A percentile compares a stretch with the other conserved stretches of the same genome.
Evolutionary conservation across 2,797 vertebrate genomes (phyloP).

Genomic region (Danio kyathit): DNA sequence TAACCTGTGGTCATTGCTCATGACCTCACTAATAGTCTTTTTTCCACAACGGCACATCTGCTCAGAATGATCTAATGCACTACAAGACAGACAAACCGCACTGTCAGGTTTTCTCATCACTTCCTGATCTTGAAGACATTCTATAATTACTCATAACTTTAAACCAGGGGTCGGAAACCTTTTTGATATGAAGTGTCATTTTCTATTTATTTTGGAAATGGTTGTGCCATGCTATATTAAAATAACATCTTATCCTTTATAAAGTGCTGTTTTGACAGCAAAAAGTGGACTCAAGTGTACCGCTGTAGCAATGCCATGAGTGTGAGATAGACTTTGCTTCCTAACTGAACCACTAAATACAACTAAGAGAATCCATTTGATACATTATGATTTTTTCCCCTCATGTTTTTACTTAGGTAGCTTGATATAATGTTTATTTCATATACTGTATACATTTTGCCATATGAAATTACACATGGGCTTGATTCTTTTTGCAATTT

Average conservation of each 20-base stretch:
- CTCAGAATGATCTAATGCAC: not conserved
- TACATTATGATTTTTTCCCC: not conserved
- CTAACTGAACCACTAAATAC: not conserved
- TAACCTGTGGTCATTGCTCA: slow-evolving; percentile 14
- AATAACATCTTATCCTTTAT: not conserved
- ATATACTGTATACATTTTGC: not conserved
- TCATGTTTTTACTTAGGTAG: not conserved
- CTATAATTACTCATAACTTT: not conserved
- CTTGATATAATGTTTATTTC: not conserved
- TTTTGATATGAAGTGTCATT: slow-evolving; percentile 26
- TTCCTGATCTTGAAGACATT: not conserved
- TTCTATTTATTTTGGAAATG: slow-evolving; percentile 16
- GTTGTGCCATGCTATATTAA: not conserved
- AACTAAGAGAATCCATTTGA: slow-evolving; percentile 1
- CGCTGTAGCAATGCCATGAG: not conserved
- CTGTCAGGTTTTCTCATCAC: slow-evolving; percentile 29
- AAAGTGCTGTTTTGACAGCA: slow-evolving; percentile 6
- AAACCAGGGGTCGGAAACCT: not conserved
- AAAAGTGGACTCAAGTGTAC: not conserved
- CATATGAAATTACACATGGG: not conserved
- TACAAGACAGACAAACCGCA: slow-evolving; percentile 14
- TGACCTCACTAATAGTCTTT: not conserved
- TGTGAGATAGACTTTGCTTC: not conserved
- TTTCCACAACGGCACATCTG: not conserved
- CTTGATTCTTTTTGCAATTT: too few species aligned